phyloP scores from a whole-genome alignment of 2,797 vertebrate genomes.

The Platalea minor region DNA sequence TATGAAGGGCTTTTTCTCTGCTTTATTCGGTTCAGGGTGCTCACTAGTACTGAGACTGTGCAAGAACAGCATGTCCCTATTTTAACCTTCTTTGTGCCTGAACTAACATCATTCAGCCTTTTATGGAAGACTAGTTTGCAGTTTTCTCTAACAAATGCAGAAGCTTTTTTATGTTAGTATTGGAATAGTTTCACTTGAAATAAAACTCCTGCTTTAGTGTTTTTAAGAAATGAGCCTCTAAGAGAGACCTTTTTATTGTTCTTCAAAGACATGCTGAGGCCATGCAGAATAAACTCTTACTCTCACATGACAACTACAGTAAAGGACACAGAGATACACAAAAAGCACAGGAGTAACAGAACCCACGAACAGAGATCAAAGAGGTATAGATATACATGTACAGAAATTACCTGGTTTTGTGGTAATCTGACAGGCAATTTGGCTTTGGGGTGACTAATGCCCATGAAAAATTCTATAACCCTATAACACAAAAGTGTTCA shows the following conservation, averaged over 20 bases:
- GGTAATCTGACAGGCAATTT: background rate
- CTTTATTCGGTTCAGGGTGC: background rate
- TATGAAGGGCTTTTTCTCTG: background rate
- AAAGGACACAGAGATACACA: background rate
- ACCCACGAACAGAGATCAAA: background rate
- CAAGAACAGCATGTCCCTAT: background rate
- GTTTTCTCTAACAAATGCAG: background rate
- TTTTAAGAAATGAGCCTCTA: background rate
- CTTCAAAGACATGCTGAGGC: background rate
- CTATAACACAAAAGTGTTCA: background rate
- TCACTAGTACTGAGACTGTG: background rate
- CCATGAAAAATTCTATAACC: background rate
- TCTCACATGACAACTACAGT: background rate
- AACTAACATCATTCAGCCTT: accelerated
- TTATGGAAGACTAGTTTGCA: background rate
- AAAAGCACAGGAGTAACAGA: background rate
- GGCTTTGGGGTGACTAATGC: background rate
- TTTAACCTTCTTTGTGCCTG: background rate
- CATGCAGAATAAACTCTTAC: background rate
- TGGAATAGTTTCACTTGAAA: background rate
- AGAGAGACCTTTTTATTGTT: background rate
- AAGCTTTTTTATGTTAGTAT: background rate
- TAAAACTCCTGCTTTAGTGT: background rate
- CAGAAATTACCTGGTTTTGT: background rate
- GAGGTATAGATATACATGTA: background rate